A percentile compares a stretch with the other conserved stretches of the same genome.
phyloP scores from a whole-genome alignment of 2,797 vertebrate genomes.

The Myotis findleyi region DNA sequence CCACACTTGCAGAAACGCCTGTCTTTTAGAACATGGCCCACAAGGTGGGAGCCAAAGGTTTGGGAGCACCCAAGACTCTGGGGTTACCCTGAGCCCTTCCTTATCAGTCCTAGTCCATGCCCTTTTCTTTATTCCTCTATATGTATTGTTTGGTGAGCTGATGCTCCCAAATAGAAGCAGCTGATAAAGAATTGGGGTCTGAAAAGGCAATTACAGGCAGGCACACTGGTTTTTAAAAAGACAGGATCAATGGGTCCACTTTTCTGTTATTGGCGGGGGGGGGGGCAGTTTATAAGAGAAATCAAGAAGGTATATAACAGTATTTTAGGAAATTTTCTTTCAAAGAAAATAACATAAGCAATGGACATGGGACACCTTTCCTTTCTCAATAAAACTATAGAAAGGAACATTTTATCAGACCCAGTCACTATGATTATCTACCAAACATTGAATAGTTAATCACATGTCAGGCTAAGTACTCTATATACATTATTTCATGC shows the following conservation, averaged over 20 bases:
- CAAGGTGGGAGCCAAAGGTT: background rate
- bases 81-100: background rate
- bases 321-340: conserved; percentile 26
- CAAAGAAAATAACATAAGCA: background rate
- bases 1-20: background rate
- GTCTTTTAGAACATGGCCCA: background rate
- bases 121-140: background rate
- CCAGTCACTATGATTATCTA: background rate
- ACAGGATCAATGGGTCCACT: background rate
- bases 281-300: background rate
- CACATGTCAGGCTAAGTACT: background rate
- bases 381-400: conserved; percentile 31
- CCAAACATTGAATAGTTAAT: conserved; percentile 13
- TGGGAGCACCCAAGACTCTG: background rate
- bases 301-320: background rate
- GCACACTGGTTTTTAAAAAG: background rate
- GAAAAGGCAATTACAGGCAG: background rate
- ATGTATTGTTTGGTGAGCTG: background rate
- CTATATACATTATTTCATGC: background rate
- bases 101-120: background rate
- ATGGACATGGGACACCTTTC: background rate
- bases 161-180: background rate
- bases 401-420: conserved; percentile 38
- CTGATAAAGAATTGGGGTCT: background rate
- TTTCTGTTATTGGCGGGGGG: background rate